Conservation (phyloP, 1,140 invertebrate genomes). For the Drosophila dunni region DNA sequence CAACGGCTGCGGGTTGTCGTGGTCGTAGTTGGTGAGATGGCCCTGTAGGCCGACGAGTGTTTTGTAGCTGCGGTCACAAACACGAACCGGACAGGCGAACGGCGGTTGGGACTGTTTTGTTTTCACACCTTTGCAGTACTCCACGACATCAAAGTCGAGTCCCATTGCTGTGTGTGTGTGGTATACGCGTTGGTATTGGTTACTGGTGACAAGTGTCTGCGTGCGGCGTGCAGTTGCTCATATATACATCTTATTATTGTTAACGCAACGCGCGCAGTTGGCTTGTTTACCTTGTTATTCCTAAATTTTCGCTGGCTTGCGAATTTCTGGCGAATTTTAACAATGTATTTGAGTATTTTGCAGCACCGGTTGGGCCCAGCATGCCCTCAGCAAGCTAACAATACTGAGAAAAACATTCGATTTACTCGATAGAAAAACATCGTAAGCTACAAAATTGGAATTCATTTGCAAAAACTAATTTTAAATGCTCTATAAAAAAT, state of each 20-base stretch:
- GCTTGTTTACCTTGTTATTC: conserved; percentile 61
- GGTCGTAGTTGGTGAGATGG: conserved; percentile 93
- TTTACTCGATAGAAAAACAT: conserved; percentile 32
- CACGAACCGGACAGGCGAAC: conserved; percentile 92
- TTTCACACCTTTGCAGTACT: conserved; percentile 92
- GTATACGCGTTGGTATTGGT: conserved; percentile 45
- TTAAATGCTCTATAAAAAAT: not conserved
- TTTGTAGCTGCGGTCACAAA: conserved; percentile 94
- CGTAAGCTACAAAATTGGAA: not conserved
- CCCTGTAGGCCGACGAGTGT: conserved; percentile 93
- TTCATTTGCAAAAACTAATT: not conserved
- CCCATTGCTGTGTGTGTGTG: conserved; percentile 72
- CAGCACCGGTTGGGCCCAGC: conserved; percentile 37
- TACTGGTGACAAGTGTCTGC: conserved; percentile 68
- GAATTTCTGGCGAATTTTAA: conserved; percentile 58
- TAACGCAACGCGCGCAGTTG: conserved; percentile 56
- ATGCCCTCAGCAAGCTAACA: conserved; percentile 31
- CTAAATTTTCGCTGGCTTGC: conserved; percentile 70
- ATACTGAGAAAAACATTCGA: conserved; percentile 37
- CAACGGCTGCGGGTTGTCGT: conserved; percentile 88
- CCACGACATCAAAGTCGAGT: conserved; percentile 91
- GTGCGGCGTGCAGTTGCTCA: conserved; percentile 53
- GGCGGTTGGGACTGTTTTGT: conserved; percentile 91
- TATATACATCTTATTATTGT: conserved; percentile 73
- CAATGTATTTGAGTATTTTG: conserved; percentile 55